Evolutionary conservation across 2,888 invertebrate genomes (phyloP), one percentile per base, ranked within the genome.

Genomic region (Standfussiana lucernea): DNA sequence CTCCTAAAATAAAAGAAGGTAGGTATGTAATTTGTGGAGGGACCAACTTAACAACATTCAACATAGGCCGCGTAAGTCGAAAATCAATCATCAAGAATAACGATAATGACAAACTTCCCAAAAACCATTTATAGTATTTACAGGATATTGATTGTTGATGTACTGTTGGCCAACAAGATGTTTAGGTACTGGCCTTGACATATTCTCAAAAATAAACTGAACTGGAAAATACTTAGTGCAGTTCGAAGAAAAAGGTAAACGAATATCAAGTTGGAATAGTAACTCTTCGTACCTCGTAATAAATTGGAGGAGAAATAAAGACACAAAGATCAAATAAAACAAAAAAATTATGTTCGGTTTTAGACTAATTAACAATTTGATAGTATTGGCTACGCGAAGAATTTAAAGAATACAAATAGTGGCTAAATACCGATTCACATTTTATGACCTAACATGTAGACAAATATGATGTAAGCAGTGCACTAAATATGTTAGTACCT

Each of bases 401-500:
- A 42, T 24, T 42, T 40, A 35, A 32, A 40, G 3, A 61, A 47
- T 11, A 21, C 59, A 24, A 7, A 21, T 65, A 24, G 18, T 64
- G 50, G n/a, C 45, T 37, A 15, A 65, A 66, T 67, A 45, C 2
- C 13, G 21, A 67, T 37, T 0, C 56, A 56, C 3, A 45, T 74
- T 42, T 75, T 50, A 59, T 35, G 28, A 68, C 28, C 15, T 47
- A 32, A 15, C 8, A 18, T 47, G 15, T 50, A 69, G 28, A 45
- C 11, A 71, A 35, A 77, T 61, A 56, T 67, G 77, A 67, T 70
- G 32, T 73, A 77, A 76, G 32, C 10, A 72, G 73, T 75, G 80
- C 80, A 84, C 75, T 81, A 77, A 83, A 82, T 77, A 82, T 79
- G 73, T 79, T 68, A 80, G 71, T 80, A 82, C 81, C 80, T 66